Conservation (phyloP, 2,113 vertebrate genomes). For the Bettongia penicillata region DNA sequence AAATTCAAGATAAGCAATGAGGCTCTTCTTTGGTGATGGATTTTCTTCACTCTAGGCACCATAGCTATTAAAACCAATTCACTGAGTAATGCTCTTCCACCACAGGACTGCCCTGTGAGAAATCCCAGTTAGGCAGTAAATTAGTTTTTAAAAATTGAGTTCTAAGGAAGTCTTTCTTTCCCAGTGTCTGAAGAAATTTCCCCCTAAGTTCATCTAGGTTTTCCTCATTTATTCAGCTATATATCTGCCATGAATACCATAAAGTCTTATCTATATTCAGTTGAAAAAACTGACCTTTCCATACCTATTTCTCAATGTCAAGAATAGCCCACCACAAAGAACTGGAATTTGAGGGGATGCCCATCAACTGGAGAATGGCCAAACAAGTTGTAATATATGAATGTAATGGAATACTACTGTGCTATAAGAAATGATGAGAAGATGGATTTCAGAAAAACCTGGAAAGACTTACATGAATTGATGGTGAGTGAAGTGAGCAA, state of each 20-base stretch:
- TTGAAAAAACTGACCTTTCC: background rate
- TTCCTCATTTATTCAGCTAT: background rate
- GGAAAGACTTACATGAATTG: too few relatives aligned
- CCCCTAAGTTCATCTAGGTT: background rate
- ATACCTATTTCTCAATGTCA: background rate
- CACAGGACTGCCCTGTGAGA: background rate
- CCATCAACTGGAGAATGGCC: too few relatives aligned
- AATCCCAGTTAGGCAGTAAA: background rate
- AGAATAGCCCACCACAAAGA: background rate
- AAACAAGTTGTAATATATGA: too few relatives aligned
- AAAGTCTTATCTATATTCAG: background rate
- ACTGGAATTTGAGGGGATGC: too few relatives aligned
- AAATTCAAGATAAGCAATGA: background rate
- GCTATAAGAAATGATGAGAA: too few relatives aligned
- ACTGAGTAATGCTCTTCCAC: background rate
- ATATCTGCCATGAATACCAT: background rate
- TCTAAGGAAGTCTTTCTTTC: background rate
- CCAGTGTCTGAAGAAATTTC: background rate
- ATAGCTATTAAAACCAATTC: background rate
- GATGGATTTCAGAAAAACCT: too few relatives aligned
- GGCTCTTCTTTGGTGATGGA: background rate
- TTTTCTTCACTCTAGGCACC: background rate
- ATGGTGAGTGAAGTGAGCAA: too few relatives aligned
- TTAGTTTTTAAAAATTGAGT: background rate
- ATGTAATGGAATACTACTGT: too few relatives aligned